A percentile compares a stretch with the other conserved stretches of the same genome.
Conservation (phyloP, 2,797 vertebrate genomes). For the Coregonus ussuriensis region DNA sequence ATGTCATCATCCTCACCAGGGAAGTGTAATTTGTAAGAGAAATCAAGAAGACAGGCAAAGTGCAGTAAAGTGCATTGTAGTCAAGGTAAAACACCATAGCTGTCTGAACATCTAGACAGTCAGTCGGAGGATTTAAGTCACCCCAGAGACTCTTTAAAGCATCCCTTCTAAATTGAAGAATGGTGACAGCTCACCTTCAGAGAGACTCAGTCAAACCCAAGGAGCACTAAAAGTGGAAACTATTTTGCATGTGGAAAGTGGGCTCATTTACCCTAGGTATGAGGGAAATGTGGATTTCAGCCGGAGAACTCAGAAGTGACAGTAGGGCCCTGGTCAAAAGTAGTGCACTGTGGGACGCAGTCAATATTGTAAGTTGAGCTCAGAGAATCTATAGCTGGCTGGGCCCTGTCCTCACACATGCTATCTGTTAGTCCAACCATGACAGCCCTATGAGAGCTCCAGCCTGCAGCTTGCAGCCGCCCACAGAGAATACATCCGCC, state of each 20-base stretch:
- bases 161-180: neutral
- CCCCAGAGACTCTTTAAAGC: neutral
- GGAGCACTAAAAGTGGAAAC: conserved; percentile 11
- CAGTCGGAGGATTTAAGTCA: neutral
- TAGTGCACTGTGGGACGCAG: neutral
- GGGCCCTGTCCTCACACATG: conserved; percentile 8
- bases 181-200: neutral
- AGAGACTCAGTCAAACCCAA: neutral
- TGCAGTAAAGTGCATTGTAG: neutral
- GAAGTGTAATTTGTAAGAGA: neutral
- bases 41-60: neutral
- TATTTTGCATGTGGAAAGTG: conserved; percentile 2
- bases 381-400: conserved; percentile 6
- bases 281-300: neutral
- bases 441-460: conserved; percentile 20
- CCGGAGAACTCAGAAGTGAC: neutral
- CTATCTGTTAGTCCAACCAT: conserved; percentile 28
- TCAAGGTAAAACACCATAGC: neutral
- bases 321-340: no score
- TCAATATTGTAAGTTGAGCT: conserved; percentile 18
- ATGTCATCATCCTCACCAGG: neutral
- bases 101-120: neutral
- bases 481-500: conserved; percentile 24
- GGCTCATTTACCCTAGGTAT: neutral
- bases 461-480: conserved; percentile 30